A percentile compares a stretch with the other conserved stretches of the same genome.
phyloP scores from a whole-genome alignment of 2,888 invertebrate species.

The Rugalucina vietnamica region DNA sequence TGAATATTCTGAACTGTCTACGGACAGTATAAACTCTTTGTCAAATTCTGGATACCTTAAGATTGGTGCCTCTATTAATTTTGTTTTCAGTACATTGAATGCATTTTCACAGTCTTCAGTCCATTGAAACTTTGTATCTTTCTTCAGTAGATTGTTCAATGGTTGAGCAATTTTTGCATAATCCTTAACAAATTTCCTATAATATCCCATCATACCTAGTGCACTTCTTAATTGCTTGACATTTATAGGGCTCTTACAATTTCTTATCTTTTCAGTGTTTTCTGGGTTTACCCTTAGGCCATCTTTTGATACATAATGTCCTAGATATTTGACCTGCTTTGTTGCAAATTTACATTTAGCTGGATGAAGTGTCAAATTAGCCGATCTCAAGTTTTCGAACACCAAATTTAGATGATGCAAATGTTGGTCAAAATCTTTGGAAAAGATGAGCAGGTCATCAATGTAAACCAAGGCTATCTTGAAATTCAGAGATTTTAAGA shows the following conservation, averaged over 20 bases:
- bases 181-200: slow-evolving; percentile 52
- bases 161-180: slow-evolving; percentile 59
- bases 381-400: slow-evolving; percentile 49
- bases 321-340: slow-evolving; percentile 56
- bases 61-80: slow-evolving; percentile 38
- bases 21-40: slow-evolving; percentile 42
- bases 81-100: slow-evolving; percentile 42
- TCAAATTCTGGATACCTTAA: slow-evolving; percentile 50
- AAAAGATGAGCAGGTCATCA: slow-evolving; percentile 62
- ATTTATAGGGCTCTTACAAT: slow-evolving; percentile 29
- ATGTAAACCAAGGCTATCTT: slow-evolving; percentile 63
- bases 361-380: slow-evolving; percentile 59
- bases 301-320: slow-evolving; percentile 59
- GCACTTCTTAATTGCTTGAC: slow-evolving; percentile 38
- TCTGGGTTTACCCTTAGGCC: slow-evolving; percentile 55
- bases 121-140: slow-evolving; percentile 56
- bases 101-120: slow-evolving; percentile 37
- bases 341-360: slow-evolving; percentile 58
- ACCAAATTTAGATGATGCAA: slow-evolving; percentile 47
- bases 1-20: slow-evolving; percentile 43
- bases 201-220: slow-evolving; percentile 48
- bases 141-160: slow-evolving; percentile 48
- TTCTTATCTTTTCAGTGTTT: slow-evolving; percentile 51
- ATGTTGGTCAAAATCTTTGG: slow-evolving; percentile 47
- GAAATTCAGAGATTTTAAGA: slow-evolving; percentile 50